Conservation (phyloP, 1,140 invertebrate genomes). For the Cydia splendana region DNA sequence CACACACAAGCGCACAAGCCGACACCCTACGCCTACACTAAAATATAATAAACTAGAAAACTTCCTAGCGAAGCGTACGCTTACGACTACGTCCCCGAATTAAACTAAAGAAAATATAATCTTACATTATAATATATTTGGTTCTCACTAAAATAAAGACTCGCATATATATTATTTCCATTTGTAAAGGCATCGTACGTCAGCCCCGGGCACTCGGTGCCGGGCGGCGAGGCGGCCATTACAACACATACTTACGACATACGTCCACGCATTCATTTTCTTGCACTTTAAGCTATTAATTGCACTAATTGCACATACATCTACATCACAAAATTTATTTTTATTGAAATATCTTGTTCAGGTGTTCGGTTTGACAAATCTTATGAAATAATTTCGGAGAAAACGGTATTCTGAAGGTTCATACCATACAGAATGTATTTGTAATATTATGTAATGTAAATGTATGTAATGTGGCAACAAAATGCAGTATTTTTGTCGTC, state of each 20-base stretch:
- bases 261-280: not conserved
- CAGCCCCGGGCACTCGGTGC: not conserved
- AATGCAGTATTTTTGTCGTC: not conserved
- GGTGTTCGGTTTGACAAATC: no score
- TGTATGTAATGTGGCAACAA: no score
- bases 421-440: no score
- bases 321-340: no score
- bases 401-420: no score
- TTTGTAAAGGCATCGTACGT: constrained; percentile 31
- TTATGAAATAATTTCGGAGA: no score
- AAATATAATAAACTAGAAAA: constrained; percentile 27
- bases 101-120: constrained; percentile 46
- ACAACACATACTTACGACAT: not conserved
- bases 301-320: not conserved
- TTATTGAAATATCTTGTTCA: no score
- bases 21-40: constrained; percentile 26
- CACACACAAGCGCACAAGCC: constrained; percentile 25
- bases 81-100: constrained; percentile 36
- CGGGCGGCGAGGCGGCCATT: not conserved
- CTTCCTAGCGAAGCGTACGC: constrained; percentile 22
- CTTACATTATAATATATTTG: constrained; percentile 66
- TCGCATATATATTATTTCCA: constrained; percentile 39
- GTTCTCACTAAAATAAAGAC: constrained; percentile 65
- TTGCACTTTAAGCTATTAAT: not conserved
- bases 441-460: no score